Conservation (phyloP, 1,140 invertebrate genomes). For the Polypedilum pembai region DNA sequence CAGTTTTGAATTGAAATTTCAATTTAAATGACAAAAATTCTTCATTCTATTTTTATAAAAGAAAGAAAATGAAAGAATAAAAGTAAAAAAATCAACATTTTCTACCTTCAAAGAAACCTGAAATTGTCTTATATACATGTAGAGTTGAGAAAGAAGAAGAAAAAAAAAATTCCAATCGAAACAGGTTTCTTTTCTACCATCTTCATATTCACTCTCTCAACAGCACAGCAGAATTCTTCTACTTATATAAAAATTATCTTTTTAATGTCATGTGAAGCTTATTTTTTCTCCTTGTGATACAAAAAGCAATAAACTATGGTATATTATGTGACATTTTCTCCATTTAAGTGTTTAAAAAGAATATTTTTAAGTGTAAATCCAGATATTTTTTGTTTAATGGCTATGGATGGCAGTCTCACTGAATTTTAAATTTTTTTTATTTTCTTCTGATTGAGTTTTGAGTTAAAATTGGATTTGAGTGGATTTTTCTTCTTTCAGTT, state of each 20-base stretch:
- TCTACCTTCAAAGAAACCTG: too few species aligned
- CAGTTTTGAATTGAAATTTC: too few species aligned
- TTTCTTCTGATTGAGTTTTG: too few species aligned
- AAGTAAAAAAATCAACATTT: too few species aligned
- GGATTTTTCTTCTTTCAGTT: too few species aligned
- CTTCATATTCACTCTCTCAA: too few species aligned
- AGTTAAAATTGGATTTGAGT: too few species aligned
- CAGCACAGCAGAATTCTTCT: neutral
- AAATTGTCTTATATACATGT: too few species aligned
- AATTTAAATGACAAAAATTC: too few species aligned
- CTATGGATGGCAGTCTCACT: neutral
- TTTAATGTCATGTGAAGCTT: conserved; percentile 21
- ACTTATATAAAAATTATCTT: neutral
- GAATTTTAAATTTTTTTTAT: too few species aligned
- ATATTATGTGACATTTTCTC: conserved; percentile 26
- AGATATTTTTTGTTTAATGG: conserved; percentile 12
- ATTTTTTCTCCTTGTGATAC: neutral
- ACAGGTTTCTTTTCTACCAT: neutral
- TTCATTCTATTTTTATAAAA: too few species aligned
- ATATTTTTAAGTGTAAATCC: conserved; percentile 18
- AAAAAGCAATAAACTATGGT: conserved; percentile 9
- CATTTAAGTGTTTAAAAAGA: conserved; percentile 23
- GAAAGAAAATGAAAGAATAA: too few species aligned
- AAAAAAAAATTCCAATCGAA: conserved; percentile 13
- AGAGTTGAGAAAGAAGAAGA: neutral